Base-by-base conservation (phyloP, 2,888 invertebrate genomes). In the Drosophila anceps region DNA sequence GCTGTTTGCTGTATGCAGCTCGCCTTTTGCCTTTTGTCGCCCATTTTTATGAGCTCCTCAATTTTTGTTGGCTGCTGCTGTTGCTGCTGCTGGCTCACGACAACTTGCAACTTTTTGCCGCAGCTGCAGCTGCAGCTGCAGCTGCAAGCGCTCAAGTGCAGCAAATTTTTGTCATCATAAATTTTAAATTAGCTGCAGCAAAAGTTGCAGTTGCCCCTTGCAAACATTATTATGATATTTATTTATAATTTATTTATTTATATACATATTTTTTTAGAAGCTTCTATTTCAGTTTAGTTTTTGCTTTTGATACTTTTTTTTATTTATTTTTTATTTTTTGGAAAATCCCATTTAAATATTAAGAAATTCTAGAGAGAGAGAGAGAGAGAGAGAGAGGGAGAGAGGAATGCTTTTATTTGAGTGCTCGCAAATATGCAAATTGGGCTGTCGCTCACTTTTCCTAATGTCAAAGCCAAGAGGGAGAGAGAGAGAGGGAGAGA, bases 101-200 rank as follows among this genome's bases (percentile, higher is more conserved):
- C 29, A 55, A 41, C 55, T 57, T n/a, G 58, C 75, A 65, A 62
- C 70, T 81, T 82, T 81, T 75, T 74, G 69, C 62, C 55, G 70
- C 70, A 77, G 64, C 70, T 37, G 44, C 51, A 62, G 62, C 24
- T 27, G 70, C 70, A 77, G 64, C 70, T 37, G 44, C 51, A 62
- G 62, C 24, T 27, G 58, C 39, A 70, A 66, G 67, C 67, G 62
- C 44, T 72, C 72, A 68, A 79, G 62, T 72, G 72, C 77, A 76
- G 73, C 76, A 79, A 54, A 77, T 79, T 78, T 81, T 76, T 74
- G 69, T 67, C 82, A 84, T 84, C 84, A 85, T 85, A 82, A 88
- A 85, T 85, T 82, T 86, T 86, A 83, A 78, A 85, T 88, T 76
- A 84, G 81, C 72, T 81, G 71, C 73, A 65, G 71, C 65, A 73